Percentiles rank a stretch among this genome's conserved stretches.
Conservation (phyloP, 2,797 vertebrate species). For the Balearica regulorum region DNA sequence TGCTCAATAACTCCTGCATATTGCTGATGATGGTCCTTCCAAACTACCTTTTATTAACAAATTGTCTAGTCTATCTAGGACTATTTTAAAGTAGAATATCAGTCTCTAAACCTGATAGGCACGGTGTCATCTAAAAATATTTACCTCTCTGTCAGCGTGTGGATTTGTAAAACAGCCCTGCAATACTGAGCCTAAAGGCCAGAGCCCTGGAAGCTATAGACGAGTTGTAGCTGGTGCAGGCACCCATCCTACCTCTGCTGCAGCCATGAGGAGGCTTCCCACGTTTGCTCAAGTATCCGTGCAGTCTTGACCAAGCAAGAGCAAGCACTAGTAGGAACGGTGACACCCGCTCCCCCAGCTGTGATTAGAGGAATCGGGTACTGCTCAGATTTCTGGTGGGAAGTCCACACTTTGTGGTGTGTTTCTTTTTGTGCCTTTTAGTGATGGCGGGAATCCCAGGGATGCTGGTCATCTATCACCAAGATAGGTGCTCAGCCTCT, state of each 20-base stretch:
- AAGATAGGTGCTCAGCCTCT: neutral
- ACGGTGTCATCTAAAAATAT: neutral
- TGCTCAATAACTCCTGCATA: neutral
- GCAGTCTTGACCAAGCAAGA: neutral
- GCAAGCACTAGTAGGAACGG: neutral
- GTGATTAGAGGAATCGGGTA: neutral
- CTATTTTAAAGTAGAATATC: neutral
- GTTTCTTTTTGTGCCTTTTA: neutral
- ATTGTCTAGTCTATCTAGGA: neutral
- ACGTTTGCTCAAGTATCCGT: fast-evolving
- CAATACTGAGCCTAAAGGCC: neutral
- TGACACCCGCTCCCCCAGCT: neutral
- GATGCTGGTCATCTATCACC: neutral
- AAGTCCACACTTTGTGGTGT: neutral
- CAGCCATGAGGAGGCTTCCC: neutral
- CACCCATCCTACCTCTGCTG: neutral
- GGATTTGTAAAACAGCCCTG: neutral
- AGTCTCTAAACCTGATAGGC: neutral
- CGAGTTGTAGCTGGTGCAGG: fast-evolving
- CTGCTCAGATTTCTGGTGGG: neutral
- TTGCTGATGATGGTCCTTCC: neutral
- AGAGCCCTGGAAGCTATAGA: neutral
- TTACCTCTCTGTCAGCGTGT: neutral
- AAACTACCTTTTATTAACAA: neutral
- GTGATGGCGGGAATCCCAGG: neutral